A percentile compares a stretch with the other conserved stretches of the same genome.
phyloP scores from a whole-genome alignment of 2,797 vertebrate genomes.

The Oreochromis grahami region DNA sequence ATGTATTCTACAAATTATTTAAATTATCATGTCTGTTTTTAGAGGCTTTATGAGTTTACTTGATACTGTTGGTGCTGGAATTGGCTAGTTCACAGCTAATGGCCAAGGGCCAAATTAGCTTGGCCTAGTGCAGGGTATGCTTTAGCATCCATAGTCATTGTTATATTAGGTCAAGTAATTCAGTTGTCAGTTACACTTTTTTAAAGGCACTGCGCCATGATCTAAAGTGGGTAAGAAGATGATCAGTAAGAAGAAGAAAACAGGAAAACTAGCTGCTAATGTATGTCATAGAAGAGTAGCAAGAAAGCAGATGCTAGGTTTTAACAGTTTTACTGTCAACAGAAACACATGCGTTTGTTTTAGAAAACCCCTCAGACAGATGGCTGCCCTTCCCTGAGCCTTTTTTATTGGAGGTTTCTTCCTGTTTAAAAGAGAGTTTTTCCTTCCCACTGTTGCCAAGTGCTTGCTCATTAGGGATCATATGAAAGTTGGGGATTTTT shows the following conservation, averaged over 20 bases:
- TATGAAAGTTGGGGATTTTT: not conserved
- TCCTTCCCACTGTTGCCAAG: not conserved
- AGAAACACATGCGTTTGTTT: accelerated
- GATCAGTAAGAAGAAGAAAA: accelerated
- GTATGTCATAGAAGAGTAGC: not conserved
- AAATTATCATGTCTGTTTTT: not conserved
- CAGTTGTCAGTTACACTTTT: not conserved
- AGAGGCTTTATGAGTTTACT: not conserved
- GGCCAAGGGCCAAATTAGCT: not conserved
- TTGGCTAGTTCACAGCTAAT: not conserved
- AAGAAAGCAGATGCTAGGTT: not conserved
- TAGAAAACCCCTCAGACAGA: not conserved
- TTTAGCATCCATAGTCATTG: not conserved
- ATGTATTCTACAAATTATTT: not conserved
- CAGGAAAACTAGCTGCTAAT: not conserved
- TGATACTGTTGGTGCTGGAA: not conserved
- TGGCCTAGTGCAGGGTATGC: not conserved
- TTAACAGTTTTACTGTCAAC: not conserved
- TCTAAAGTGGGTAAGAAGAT: not conserved
- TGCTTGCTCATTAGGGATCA: not conserved
- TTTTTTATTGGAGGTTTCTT: not conserved
- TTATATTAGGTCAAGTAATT: not conserved
- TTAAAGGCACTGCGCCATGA: not conserved
- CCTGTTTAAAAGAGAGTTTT: not conserved
- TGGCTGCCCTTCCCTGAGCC: accelerated